phyloP scores from a whole-genome alignment of 2,797 vertebrate species.

The Scomberomorus guttatus region DNA sequence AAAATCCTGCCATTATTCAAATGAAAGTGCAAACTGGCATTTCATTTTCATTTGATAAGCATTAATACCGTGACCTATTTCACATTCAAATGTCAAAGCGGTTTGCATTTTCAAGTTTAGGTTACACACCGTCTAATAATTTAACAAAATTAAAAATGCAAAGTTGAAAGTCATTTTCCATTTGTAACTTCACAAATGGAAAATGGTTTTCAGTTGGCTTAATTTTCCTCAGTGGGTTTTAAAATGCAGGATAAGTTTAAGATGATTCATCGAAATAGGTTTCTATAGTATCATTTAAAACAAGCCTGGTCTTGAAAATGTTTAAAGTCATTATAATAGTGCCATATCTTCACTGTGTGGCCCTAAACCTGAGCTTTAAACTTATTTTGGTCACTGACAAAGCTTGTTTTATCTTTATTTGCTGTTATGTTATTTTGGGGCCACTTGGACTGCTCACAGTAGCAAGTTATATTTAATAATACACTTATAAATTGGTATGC shows the following conservation, averaged over 20 bases:
- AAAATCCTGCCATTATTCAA: neutral
- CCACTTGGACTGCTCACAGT: slow-evolving; percentile 3
- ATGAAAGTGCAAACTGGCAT: slow-evolving; percentile 23
- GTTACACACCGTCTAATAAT: neutral
- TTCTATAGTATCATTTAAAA: neutral
- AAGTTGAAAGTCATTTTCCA: neutral
- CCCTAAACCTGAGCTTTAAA: slow-evolving; percentile 15
- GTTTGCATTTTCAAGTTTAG: slow-evolving; percentile 14
- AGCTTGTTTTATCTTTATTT: slow-evolving; percentile 11
- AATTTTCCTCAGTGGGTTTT: slow-evolving; percentile 11
- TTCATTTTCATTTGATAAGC: slow-evolving; percentile 21
- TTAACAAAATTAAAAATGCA: slow-evolving; percentile 8
- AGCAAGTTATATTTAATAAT: slow-evolving; percentile 38
- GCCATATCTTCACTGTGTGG: neutral
- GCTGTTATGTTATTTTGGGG: slow-evolving; percentile 1
- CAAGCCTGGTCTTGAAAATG: slow-evolving; percentile 13
- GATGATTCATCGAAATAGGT: neutral
- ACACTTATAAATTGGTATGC: slow-evolving; percentile 41
- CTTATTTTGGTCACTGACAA: slow-evolving; percentile 2
- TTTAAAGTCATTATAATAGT: slow-evolving; percentile 18
- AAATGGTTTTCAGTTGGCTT: slow-evolving; percentile 5
- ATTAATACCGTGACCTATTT: slow-evolving; percentile 16
- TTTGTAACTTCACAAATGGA: neutral
- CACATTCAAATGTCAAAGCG: slow-evolving; percentile 17
- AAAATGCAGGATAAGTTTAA: neutral